Evolutionary conservation across 2,888 invertebrate genomes (phyloP).

Genomic region (Synanthedon formicaeformis): DNA sequence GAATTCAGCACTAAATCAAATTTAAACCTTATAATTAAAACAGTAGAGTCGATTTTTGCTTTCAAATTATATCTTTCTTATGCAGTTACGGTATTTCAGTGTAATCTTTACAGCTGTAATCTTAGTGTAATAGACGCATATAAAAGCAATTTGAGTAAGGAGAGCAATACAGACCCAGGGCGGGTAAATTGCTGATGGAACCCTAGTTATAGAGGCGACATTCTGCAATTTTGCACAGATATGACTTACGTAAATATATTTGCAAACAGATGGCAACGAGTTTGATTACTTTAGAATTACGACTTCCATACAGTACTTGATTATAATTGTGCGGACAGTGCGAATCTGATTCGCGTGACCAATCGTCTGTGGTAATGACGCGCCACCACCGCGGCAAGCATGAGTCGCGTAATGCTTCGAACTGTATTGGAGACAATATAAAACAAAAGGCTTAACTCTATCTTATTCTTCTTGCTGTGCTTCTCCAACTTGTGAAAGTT

Average conservation of each 20-base stretch:
- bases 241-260: constrained; percentile 17
- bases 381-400: constrained; percentile 36
- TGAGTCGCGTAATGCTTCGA: constrained; percentile 1
- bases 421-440: background rate
- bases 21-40: too few species aligned
- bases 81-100: too few species aligned
- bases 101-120: too few species aligned
- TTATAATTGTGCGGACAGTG: constrained; percentile 67
- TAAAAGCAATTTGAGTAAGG: background rate
- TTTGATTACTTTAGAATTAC: constrained; percentile 68
- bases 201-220: background rate
- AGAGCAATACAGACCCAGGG: background rate
- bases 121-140: too few species aligned
- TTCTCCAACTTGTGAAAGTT: too few species aligned
- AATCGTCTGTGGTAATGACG: constrained; percentile 58
- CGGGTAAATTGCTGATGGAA: background rate
- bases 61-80: too few species aligned
- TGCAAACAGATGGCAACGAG: constrained; percentile 47
- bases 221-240: background rate
- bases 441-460: background rate
- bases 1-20: too few species aligned
- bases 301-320: constrained; percentile 55
- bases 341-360: constrained; percentile 65
- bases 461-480: background rate
- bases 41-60: too few species aligned